Conservation (phyloP, 2,113 vertebrate species). For the Istiophorus platypterus region DNA sequence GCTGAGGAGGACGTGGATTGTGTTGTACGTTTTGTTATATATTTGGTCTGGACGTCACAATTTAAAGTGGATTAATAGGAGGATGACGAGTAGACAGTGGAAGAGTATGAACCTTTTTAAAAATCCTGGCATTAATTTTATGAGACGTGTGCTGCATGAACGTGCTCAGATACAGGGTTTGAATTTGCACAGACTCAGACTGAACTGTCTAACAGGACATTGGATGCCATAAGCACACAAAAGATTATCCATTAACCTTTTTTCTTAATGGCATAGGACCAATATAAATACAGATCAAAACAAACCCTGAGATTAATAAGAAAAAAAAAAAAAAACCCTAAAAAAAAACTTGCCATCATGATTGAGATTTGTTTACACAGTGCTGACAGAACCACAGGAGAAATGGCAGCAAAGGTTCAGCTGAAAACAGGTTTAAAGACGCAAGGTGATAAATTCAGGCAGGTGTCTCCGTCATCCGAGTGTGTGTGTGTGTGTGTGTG, state of each 20-base stretch:
- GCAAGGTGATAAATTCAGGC: conserved; percentile 7
- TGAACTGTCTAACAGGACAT: not conserved
- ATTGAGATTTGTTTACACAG: no score
- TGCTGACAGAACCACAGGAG: not conserved
- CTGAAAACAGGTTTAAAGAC: conserved; percentile 21
- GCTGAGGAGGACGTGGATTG: no score
- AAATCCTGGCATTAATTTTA: not conserved
- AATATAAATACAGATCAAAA: not conserved
- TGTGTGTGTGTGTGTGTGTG: conserved; percentile 12
- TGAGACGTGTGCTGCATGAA: not conserved
- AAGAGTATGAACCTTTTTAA: no score
- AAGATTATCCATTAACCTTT: not conserved
- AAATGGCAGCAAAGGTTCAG: not conserved
- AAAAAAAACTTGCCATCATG: no score
- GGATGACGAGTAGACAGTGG: no score
- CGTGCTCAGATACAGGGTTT: no score
- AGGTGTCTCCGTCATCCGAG: conserved; percentile 16
- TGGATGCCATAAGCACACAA: not conserved
- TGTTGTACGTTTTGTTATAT: no score
- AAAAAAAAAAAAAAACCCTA: no score
- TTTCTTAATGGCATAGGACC: not conserved
- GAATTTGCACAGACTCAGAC: not conserved
- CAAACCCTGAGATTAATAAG: no score
- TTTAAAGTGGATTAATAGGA: no score
- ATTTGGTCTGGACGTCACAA: no score